phyloP scores from a whole-genome alignment of 2,113 vertebrate species.

The Picathartes gymnocephalus region DNA sequence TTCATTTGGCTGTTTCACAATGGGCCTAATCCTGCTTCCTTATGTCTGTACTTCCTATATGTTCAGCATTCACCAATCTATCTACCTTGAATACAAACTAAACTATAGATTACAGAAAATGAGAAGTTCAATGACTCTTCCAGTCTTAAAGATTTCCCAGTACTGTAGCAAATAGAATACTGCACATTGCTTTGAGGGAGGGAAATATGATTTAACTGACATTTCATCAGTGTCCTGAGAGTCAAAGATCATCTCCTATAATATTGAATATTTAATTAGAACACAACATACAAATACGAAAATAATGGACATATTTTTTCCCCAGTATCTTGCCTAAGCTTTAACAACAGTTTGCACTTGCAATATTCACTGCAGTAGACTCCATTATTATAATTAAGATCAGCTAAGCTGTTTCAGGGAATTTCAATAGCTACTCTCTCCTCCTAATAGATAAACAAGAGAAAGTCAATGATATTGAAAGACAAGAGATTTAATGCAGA shows the following conservation, averaged over 20 bases:
- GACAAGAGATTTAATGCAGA: background rate
- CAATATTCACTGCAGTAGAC: background rate
- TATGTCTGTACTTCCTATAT: background rate
- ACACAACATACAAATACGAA: background rate
- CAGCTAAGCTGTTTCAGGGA: background rate
- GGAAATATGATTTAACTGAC: background rate
- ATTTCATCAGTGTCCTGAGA: background rate
- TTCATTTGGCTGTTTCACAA: background rate
- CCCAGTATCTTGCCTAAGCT: background rate
- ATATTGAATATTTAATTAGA: background rate
- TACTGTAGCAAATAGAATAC: background rate
- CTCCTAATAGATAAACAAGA: background rate
- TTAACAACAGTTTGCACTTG: background rate
- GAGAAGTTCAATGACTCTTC: background rate
- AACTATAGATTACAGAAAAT: background rate
- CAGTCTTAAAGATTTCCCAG: background rate
- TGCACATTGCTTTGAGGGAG: background rate
- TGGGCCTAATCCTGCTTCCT: background rate
- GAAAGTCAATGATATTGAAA: background rate
- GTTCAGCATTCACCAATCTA: background rate
- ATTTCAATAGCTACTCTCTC: background rate
- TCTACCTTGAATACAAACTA: background rate
- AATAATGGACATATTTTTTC: background rate
- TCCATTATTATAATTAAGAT: background rate
- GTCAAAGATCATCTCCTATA: background rate